Percentiles rank a stretch among this genome's conserved stretches.
Conservation (phyloP, 2,888 invertebrate genomes). For the Steinernema scapterisci region DNA sequence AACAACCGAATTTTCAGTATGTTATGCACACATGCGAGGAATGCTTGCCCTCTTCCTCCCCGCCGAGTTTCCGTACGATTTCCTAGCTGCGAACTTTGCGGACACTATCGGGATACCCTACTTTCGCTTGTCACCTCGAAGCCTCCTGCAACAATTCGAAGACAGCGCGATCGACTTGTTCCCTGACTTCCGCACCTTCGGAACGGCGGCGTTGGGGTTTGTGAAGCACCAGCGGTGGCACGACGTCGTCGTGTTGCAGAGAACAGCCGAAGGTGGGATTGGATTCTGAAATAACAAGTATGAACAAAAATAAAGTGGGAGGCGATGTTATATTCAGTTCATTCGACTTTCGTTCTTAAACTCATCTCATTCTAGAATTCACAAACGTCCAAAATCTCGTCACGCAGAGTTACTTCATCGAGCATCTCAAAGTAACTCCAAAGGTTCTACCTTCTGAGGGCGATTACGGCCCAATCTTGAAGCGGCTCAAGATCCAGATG, state of each 20-base stretch:
- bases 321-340: too few species aligned
- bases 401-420: slow-evolving; percentile 28
- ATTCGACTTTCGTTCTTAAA: neutral
- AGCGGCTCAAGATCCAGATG: slow-evolving; percentile 27
- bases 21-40: neutral
- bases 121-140: slow-evolving; percentile 2
- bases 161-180: slow-evolving; percentile 24
- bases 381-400: slow-evolving; percentile 4
- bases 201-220: slow-evolving; percentile 15
- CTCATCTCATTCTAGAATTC: neutral
- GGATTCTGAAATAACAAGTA: neutral
- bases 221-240: slow-evolving; percentile 23
- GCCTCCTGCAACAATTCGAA: slow-evolving; percentile 20
- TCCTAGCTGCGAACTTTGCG: slow-evolving; percentile 1
- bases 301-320: too few species aligned
- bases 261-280: slow-evolving; percentile 6
- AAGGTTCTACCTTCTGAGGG: slow-evolving; percentile 18
- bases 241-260: slow-evolving; percentile 9
- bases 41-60: slow-evolving; percentile 19
- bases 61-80: slow-evolving; percentile 12
- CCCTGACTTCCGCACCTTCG: slow-evolving; percentile 7
- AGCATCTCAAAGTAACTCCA: slow-evolving; percentile 10
- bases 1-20: neutral
- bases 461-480: slow-evolving; percentile 20
- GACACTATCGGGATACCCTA: slow-evolving; percentile 14